A percentile compares a stretch with the other conserved stretches of the same genome.
phyloP scores from a whole-genome alignment of 2,888 invertebrate species.

The Bruchidius siliquastri region DNA sequence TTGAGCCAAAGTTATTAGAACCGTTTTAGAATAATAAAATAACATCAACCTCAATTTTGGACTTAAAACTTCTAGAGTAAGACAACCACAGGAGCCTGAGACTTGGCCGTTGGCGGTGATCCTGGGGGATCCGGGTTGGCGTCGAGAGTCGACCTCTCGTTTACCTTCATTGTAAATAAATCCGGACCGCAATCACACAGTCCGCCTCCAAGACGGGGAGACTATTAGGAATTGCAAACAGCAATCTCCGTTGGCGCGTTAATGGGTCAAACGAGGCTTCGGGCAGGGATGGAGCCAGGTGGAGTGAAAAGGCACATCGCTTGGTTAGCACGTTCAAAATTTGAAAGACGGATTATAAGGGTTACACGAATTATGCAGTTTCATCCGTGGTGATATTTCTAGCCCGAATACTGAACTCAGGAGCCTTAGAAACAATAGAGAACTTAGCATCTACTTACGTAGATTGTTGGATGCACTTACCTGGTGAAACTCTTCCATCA shows the following conservation, averaged over 20 bases:
- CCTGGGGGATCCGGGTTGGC: neutral
- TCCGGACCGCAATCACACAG: neutral
- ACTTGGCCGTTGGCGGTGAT: neutral
- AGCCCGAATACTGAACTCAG: too few relatives aligned
- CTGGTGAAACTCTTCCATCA: too few relatives aligned
- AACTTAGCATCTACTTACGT: too few relatives aligned
- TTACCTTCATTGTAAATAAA: neutral
- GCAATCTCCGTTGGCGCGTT: conserved; percentile 9
- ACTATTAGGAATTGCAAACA: neutral
- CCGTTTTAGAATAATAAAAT: too few relatives aligned
- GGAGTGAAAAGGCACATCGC: neutral
- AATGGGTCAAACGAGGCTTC: conserved; percentile 15
- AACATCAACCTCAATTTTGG: too few relatives aligned
- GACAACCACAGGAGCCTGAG: neutral
- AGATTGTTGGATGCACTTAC: too few relatives aligned
- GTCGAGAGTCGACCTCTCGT: neutral
- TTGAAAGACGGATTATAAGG: neutral
- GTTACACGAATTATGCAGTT: neutral
- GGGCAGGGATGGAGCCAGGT: conserved; percentile 15
- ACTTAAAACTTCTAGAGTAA: too few relatives aligned
- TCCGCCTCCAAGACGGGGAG: neutral
- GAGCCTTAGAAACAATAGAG: too few relatives aligned
- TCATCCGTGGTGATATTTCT: too few relatives aligned
- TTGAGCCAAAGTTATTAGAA: too few relatives aligned
- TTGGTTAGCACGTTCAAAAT: too few relatives aligned